A percentile compares a stretch with the other conserved stretches of the same genome.
Evolutionary conservation across 2,888 invertebrate species (phyloP).

Genomic region (Chrysopilus asiliformis): DNA sequence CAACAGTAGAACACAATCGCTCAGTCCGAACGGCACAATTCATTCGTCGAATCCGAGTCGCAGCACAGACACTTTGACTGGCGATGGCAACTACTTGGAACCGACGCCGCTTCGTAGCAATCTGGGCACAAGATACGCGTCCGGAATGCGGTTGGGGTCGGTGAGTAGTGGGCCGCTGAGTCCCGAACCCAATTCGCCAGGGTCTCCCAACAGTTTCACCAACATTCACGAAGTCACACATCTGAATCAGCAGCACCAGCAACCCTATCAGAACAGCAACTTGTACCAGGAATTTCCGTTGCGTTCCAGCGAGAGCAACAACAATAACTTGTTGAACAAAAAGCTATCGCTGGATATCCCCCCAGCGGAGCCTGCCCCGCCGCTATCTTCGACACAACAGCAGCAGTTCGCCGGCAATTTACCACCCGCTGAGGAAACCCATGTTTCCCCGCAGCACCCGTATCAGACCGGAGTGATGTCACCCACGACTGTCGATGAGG

Average conservation of each 20-base stretch:
- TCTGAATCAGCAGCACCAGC: conserved; percentile 28
- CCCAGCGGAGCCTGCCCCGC: conserved; percentile 32
- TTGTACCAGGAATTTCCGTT: conserved; percentile 45
- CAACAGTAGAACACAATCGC: conserved; percentile 8
- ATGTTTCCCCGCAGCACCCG: not conserved
- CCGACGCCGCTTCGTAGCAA: conserved; percentile 24
- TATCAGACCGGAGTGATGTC: not conserved
- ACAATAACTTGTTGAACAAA: conserved; percentile 26
- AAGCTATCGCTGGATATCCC: conserved; percentile 28
- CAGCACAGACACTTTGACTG: conserved; percentile 14
- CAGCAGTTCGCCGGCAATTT: not conserved
- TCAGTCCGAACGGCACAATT: conserved; percentile 14
- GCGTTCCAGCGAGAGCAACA: conserved; percentile 36
- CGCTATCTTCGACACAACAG: conserved; percentile 8
- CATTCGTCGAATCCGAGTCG: conserved; percentile 13
- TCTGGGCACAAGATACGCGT: conserved; percentile 18
- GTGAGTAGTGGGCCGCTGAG: conserved; percentile 24
- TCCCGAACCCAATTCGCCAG: conserved; percentile 32
- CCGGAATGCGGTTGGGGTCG: conserved; percentile 20
- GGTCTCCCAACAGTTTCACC: conserved; percentile 41
- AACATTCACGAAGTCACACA: conserved; percentile 44
- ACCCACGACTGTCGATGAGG: conserved; percentile 17
- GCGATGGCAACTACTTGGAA: conserved; percentile 25
- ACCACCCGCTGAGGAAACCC: not conserved
- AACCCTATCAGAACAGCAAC: conserved; percentile 36